Evolutionary conservation across 2,888 invertebrate genomes (phyloP), one percentile per base, ranked within the genome.

Genomic region (Blera fallax): DNA sequence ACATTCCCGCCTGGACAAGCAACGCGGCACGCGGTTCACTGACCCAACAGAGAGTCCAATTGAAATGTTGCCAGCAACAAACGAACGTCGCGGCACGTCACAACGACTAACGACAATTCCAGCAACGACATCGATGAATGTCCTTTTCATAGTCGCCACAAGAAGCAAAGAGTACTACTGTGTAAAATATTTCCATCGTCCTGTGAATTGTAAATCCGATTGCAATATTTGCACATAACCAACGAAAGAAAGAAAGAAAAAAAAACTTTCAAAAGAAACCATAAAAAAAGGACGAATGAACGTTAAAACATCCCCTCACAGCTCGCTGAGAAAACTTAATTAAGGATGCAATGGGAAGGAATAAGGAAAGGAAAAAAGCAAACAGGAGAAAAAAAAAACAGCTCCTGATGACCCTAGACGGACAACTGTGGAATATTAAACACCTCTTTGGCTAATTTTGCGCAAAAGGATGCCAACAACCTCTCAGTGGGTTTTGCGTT

Each of bases 401-500:
- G 14, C 32, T 76, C 65, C 77, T 72, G 82, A 83, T 77, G 82
- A 83, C 82, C 82, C 82, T 60, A 83, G 82, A 83, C 82, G 82
- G 82, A 83, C 82, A 83, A 83, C 82, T 83, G 82, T 83, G 52
- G 82, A 83, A 83, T 83, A 83, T 77, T 83, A 83, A 83, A 65
- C 70, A 77, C 65, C 58, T 58, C 65, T 72, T 77, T 83, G 60
- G 82, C 72, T 70, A 77, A 72, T 83, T 83, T 72, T 45, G 50
- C 65, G 58, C 82, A 72, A 83, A 70, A 54, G 72, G 76, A 77
- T 72, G 77, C 77, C 82, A 77, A 83, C 58, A 77, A 83, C 77
- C 77, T 65, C 65, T 77, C 40, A 32, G 54, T 29, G 52, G 67
- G 34, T n/a, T 56, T 58, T 56, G 32, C 32, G 7, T 45, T 65